Percentiles rank a stretch among this genome's conserved stretches.
phyloP scores from a whole-genome alignment of 2,113 vertebrate genomes.

The Malurus melanocephalus region DNA sequence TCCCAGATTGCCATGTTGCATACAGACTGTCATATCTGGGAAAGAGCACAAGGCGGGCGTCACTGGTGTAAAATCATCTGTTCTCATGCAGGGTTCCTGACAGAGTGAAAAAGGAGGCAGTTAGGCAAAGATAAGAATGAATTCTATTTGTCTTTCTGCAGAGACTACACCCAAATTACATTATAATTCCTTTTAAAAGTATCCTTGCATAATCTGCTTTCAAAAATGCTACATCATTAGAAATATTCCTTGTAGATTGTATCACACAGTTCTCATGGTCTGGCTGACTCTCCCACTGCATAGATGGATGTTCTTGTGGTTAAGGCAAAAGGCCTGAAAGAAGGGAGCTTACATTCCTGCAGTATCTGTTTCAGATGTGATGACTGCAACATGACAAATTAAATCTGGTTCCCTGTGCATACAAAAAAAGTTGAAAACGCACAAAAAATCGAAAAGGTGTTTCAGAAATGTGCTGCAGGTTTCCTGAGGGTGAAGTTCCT shows the following conservation, averaged over 20 bases:
- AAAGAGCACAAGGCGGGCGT: not conserved
- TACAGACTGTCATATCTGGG: constrained; percentile 8
- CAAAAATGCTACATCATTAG: not conserved
- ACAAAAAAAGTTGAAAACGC: not conserved
- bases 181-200: not conserved
- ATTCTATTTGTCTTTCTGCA: constrained; percentile 27
- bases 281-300: not conserved
- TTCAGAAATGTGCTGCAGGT: not conserved
- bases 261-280: not conserved
- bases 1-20: constrained; percentile 5
- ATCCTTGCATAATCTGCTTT: constrained; percentile 11
- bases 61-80: not conserved
- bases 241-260: not conserved
- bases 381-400: not conserved
- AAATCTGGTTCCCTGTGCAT: not conserved
- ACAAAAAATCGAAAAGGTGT: not conserved
- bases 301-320: constrained; percentile 20
- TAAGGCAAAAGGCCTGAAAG: constrained; percentile 8
- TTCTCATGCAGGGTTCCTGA: constrained; percentile 13
- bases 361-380: not conserved
- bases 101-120: not conserved
- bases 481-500: not conserved
- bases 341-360: not conserved
- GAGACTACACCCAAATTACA: not conserved
- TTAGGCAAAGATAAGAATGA: not conserved